phyloP scores from a whole-genome alignment of 2,113 vertebrate species.

The Bos javanicus region DNA sequence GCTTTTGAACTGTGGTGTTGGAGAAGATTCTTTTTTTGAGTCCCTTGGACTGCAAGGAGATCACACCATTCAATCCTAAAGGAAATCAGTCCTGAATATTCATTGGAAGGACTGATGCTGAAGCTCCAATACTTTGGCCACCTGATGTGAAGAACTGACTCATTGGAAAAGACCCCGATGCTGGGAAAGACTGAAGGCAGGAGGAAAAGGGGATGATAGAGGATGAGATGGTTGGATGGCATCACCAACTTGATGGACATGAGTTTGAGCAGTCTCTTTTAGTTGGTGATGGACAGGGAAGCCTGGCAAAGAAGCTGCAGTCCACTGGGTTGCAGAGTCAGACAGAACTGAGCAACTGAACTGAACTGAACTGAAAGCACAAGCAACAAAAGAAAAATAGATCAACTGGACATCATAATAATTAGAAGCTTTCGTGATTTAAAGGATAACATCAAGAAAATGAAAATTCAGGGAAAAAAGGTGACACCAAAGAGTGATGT shows the following conservation, averaged over 20 bases:
- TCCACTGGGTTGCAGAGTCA: background rate
- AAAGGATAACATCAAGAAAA: background rate
- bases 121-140: background rate
- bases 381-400: background rate
- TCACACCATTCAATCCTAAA: background rate
- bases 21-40: background rate
- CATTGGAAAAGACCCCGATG: background rate
- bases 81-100: background rate
- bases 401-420: background rate
- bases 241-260: background rate
- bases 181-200: background rate
- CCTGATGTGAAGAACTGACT: background rate
- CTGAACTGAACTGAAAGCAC: background rate
- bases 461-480: background rate
- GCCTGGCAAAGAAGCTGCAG: background rate
- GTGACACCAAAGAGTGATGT: background rate
- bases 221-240: background rate
- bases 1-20: background rate
- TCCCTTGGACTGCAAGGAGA: background rate
- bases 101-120: background rate
- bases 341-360: background rate
- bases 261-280: background rate
- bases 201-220: background rate
- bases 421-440: background rate
- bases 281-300: background rate